Evolutionary conservation across 2,888 invertebrate species (phyloP).

Genomic region (Imbricaverruca yamaguchii): DNA sequence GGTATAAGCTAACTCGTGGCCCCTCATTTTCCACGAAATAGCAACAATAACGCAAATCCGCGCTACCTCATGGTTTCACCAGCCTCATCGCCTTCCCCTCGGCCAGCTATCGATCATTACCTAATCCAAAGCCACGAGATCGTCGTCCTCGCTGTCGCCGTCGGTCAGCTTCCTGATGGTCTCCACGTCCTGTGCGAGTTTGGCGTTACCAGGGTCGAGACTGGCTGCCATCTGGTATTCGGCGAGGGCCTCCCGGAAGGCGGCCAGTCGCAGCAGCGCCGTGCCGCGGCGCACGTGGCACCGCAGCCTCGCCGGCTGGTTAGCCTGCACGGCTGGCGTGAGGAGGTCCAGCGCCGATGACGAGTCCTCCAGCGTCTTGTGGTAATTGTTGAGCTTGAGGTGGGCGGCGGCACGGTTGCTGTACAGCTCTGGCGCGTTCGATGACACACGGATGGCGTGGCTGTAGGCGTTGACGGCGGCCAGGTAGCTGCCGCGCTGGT

Average conservation of each 20-base stretch:
- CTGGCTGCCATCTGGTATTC: slow-evolving; percentile 67
- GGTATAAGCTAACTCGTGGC: too few relatives aligned
- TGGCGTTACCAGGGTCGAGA: slow-evolving; percentile 55
- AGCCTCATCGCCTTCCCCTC: too few relatives aligned
- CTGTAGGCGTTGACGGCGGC: slow-evolving; percentile 61
- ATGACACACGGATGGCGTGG: slow-evolving; percentile 65
- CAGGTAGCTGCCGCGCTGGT: slow-evolving; percentile 3
- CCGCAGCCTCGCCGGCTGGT: slow-evolving; percentile 59
- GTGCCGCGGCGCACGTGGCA: slow-evolving; percentile 67
- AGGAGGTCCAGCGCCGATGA: slow-evolving; percentile 63
- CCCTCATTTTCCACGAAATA: too few relatives aligned
- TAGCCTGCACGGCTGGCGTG: slow-evolving; percentile 62
- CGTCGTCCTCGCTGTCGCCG: slow-evolving; percentile 25
- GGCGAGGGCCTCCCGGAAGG: slow-evolving; percentile 58
- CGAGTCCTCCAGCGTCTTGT: slow-evolving; percentile 56
- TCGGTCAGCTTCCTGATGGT: slow-evolving; percentile 37
- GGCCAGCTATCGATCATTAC: too few relatives aligned
- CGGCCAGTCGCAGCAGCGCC: slow-evolving; percentile 61
- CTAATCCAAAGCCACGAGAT: background rate
- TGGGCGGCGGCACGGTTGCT: slow-evolving; percentile 73
- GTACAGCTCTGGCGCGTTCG: slow-evolving; percentile 63
- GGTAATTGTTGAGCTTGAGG: slow-evolving; percentile 63
- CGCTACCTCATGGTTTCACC: too few relatives aligned
- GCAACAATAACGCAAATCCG: too few relatives aligned
- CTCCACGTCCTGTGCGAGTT: slow-evolving; percentile 52